Evolutionary conservation across 2,113 vertebrate genomes (phyloP), one percentile per base, ranked within the genome.

Genomic region (Bubo scandiacus): DNA sequence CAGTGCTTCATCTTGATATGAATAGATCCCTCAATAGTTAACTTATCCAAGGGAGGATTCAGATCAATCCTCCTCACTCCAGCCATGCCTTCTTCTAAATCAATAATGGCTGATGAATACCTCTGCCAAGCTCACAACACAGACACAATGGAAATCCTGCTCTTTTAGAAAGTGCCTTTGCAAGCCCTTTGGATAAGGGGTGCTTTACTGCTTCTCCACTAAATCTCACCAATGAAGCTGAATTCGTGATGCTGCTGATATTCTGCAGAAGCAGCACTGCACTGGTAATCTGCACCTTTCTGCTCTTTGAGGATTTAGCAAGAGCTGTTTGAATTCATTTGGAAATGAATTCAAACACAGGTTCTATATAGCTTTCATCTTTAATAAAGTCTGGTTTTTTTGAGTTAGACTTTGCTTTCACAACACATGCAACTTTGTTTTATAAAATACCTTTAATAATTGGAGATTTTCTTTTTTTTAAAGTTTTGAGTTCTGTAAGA

Each of bases 71-170:
- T 94, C 68, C 89, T 74, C 87, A 32, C 70, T 79, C 23, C 87
- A 93, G 77, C 84, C 91, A 45, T 75, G 66, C 70, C 90, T 91
- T 68, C 87, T 52, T 61, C 81, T 77, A 49, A 52, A 94, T 96
- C 96, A 93, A 94, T 96, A 91, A 23, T n/a, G 84, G 78, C 90
- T 97, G 93, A 96, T 93, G 94, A 90, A 95, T 94, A 20, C 80
- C 70, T 63, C 73, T 94, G 91, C 63, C 92, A 85, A 36, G 81
- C 86, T 86, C 74, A 34, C 8, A 79, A 54, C 91, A 72, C 57
- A 78, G 94, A 19, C 86, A 92, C 77, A 40, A 61, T 90, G 92
- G 92, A 65, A 94, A 89, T 40, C 57, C 93, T 75, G 66, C 92
- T 92, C 90, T 65, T 89, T 72, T 17, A 86, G 52, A 82, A 95